Evolutionary conservation across 2,113 vertebrate species (phyloP).

Genomic region (Todiramphus chloris): DNA sequence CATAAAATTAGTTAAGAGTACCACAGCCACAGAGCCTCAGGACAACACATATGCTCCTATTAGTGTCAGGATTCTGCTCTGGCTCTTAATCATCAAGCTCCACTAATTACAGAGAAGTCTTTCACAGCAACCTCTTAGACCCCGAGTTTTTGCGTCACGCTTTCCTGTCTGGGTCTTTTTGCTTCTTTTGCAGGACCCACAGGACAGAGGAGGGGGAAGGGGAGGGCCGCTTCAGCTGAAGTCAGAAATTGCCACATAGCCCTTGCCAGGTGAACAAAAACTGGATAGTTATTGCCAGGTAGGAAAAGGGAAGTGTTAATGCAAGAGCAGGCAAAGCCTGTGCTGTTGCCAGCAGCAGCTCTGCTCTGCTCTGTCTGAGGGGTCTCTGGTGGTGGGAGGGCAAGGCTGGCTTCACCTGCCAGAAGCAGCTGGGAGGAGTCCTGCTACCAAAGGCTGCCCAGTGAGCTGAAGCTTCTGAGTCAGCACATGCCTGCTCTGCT

Average conservation of each 20-base stretch:
- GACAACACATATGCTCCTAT: not conserved
- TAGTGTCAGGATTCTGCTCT: conserved; percentile 3
- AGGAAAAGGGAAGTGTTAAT: not conserved
- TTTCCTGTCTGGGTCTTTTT: not conserved
- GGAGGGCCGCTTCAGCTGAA: not conserved
- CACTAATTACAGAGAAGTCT: not conserved
- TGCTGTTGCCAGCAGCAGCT: not conserved
- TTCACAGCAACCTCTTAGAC: not conserved
- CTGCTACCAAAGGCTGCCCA: not conserved
- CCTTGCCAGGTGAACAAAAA: not conserved
- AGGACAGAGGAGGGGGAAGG: not conserved
- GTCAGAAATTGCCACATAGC: not conserved
- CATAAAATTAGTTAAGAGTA: not conserved
- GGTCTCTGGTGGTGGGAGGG: not conserved
- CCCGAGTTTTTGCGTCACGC: not conserved
- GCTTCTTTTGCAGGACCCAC: not conserved
- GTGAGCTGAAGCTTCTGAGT: not conserved
- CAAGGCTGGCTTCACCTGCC: not conserved
- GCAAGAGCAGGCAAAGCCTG: not conserved
- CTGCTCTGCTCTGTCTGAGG: not conserved
- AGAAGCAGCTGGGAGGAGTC: not conserved
- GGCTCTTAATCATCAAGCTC: not conserved
- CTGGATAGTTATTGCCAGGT: not conserved
- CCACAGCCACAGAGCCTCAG: conserved; percentile 11
- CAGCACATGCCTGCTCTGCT: accelerated